phyloP scores from a whole-genome alignment of 1,140 invertebrate species.

The Sitophilus oryzae region DNA sequence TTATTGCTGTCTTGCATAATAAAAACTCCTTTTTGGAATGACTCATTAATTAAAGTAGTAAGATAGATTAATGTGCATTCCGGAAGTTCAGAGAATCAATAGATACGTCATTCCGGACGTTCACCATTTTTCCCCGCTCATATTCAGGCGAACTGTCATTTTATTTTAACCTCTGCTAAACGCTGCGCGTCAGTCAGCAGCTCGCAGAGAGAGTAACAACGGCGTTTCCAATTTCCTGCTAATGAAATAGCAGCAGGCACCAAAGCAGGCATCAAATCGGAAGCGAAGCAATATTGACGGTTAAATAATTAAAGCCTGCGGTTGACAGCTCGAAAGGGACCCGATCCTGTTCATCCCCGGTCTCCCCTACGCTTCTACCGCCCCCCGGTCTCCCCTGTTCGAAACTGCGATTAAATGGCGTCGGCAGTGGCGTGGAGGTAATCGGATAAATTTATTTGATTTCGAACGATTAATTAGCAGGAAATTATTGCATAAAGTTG shows the following conservation, averaged over 20 bases:
- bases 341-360: not conserved
- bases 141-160: too few relatives aligned
- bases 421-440: constrained; percentile 1
- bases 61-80: too few relatives aligned
- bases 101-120: too few relatives aligned
- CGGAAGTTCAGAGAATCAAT: too few relatives aligned
- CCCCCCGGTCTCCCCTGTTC: not conserved
- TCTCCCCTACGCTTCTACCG: not conserved
- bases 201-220: constrained; percentile 8
- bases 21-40: too few relatives aligned
- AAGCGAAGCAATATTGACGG: constrained; percentile 25
- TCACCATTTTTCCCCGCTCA: too few relatives aligned
- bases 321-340: constrained; percentile 13
- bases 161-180: too few relatives aligned
- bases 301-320: constrained; percentile 26
- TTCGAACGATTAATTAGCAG: too few relatives aligned
- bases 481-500: too few relatives aligned
- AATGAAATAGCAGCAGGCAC: constrained; percentile 15
- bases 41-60: too few relatives aligned
- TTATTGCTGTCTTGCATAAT: too few relatives aligned
- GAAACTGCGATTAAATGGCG: not conserved
- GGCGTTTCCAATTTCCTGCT: constrained; percentile 18
- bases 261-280: constrained; percentile 23
- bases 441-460: too few relatives aligned
- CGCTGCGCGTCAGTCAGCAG: not conserved